These are phyloP conservation scores for Valencia hispanica DNA, from an alignment of 2,797 vertebrate species.

Conservation along the genomic window DNA sequence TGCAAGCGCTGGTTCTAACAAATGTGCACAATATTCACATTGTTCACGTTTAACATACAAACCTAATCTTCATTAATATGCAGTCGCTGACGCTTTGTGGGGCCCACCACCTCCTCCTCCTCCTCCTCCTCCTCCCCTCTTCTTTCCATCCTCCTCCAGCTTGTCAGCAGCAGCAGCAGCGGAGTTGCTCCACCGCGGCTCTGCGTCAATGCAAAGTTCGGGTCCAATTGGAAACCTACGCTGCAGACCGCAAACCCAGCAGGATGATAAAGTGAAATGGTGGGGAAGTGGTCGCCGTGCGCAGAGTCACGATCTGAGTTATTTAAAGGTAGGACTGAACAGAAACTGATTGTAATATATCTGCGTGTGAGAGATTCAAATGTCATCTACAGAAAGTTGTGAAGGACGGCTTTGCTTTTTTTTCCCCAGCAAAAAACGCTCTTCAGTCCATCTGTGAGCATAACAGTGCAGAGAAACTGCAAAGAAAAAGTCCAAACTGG, in stretches of 20 bases:
- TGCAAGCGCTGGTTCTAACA: no score
- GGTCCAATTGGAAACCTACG: conserved; percentile 25
- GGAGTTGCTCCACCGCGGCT: conserved; percentile 10
- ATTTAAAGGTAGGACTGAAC: conserved; percentile 36
- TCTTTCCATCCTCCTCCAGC: conserved; percentile 13
- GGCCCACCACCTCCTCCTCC: conserved; percentile 23
- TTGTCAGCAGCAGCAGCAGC: conserved; percentile 39
- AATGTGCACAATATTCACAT: background rate
- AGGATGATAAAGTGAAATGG: background rate
- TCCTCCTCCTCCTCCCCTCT: conserved; percentile 14
- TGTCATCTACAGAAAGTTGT: background rate
- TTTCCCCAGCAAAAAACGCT: background rate
- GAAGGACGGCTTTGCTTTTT: background rate
- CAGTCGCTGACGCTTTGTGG: conserved; percentile 8
- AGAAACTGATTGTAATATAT: background rate
- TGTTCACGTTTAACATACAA: background rate
- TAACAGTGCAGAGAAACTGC: background rate
- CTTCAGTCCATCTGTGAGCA: background rate
- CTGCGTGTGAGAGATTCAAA: background rate
- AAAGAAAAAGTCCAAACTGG: background rate
- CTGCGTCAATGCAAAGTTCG: conserved; percentile 3
- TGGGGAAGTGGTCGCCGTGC: background rate
- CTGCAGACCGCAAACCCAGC: conserved; percentile 20
- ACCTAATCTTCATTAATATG: background rate
- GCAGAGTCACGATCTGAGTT: background rate